Percentiles rank a stretch among this genome's conserved stretches.
Conservation (phyloP, 2,113 vertebrate species). For the Petrocephalus zakoni region DNA sequence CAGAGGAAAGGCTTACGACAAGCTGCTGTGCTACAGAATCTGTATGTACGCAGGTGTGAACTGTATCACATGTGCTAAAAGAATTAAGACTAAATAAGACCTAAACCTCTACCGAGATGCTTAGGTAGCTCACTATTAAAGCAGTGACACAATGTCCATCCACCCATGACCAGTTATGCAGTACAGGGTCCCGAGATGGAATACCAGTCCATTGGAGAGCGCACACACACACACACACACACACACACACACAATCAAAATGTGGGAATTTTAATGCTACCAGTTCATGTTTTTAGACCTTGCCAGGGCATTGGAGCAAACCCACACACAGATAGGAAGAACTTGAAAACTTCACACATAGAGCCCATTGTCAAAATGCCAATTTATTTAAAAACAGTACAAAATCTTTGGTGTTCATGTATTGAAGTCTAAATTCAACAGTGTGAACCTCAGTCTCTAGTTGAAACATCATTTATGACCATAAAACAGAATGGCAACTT, state of each 20-base stretch:
- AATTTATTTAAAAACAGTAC: constrained; percentile 1
- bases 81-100: too few relatives aligned
- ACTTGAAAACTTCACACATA: not conserved
- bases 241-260: not conserved
- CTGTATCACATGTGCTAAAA: too few relatives aligned
- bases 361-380: not conserved
- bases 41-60: too few relatives aligned
- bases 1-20: too few relatives aligned
- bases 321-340: not conserved
- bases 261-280: not conserved
- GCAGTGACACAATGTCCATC: too few relatives aligned
- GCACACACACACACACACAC: not conserved
- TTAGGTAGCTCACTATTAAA: too few relatives aligned
- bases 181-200: too few relatives aligned
- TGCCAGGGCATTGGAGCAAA: not conserved
- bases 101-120: too few relatives aligned
- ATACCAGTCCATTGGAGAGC: too few relatives aligned
- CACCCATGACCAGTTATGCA: too few relatives aligned
- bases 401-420: not conserved
- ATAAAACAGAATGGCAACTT: not conserved
- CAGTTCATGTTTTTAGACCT: not conserved
- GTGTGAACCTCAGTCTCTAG: not conserved
- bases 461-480: not conserved
- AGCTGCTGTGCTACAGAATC: too few relatives aligned
- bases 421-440: not conserved